A percentile compares a stretch with the other conserved stretches of the same genome.
Conservation (phyloP, 2,113 vertebrate species). For the Herpailurus yagouaroundi region DNA sequence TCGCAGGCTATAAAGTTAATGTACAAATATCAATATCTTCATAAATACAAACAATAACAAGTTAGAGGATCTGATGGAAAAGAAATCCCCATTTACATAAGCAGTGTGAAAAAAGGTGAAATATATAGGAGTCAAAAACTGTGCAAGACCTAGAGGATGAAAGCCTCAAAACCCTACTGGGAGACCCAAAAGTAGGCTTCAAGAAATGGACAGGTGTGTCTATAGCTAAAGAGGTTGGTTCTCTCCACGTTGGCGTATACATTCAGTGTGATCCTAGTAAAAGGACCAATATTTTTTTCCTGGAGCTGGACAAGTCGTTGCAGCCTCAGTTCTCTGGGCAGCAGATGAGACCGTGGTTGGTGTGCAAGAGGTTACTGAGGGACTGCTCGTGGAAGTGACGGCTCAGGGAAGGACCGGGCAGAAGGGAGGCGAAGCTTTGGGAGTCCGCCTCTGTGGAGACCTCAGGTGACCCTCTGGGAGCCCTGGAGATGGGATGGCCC, state of each 20-base stretch:
- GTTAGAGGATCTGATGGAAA: background rate
- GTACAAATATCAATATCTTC: background rate
- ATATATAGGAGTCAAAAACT: background rate
- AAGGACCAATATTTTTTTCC: background rate
- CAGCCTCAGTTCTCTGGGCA: background rate
- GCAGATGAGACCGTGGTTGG: background rate
- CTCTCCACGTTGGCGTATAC: background rate
- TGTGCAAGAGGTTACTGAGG: background rate
- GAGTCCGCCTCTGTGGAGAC: background rate
- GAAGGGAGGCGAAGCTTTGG: background rate
- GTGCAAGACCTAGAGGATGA: background rate
- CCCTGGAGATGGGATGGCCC: background rate
- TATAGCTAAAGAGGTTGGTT: background rate
- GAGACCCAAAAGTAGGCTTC: background rate
- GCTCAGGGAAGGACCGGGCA: background rate
- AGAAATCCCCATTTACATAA: background rate
- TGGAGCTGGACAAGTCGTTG: background rate
- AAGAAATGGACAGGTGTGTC: background rate
- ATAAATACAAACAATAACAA: background rate
- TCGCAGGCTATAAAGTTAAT: background rate
- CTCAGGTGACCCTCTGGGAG: background rate
- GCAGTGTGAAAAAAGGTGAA: background rate
- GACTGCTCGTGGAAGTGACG: background rate
- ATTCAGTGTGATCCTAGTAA: background rate
- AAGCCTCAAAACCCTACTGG: background rate